These are phyloP conservation scores for Tragelaphus oryx DNA, from an alignment of 2,797 vertebrate genomes.

Conservation along the genomic window DNA sequence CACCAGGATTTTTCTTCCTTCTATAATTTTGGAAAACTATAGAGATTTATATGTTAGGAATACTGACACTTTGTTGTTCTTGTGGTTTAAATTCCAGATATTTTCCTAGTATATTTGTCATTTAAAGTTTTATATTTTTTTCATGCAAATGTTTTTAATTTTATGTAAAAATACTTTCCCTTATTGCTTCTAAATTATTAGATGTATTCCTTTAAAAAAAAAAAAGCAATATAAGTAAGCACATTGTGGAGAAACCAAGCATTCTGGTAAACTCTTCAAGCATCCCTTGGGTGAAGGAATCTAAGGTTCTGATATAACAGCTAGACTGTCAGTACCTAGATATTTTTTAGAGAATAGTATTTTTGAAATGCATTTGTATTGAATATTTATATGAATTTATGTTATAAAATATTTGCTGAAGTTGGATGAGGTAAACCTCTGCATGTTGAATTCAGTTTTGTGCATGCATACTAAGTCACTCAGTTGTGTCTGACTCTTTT, in stretches of 20 bases:
- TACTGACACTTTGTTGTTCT: not conserved
- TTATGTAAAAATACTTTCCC: not conserved
- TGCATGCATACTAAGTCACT: not conserved
- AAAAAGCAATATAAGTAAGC: not conserved
- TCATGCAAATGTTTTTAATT: not conserved
- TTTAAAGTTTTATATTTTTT: not conserved
- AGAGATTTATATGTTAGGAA: not conserved
- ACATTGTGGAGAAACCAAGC: not conserved
- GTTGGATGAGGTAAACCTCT: not conserved
- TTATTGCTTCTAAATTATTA: conserved; percentile 24
- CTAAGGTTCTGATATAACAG: not conserved
- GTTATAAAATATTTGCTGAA: not conserved
- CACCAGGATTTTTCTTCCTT: not conserved
- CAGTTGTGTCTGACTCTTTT: not conserved
- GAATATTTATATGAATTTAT: not conserved
- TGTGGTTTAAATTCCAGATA: not conserved
- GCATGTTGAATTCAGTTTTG: fast-evolving
- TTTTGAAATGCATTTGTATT: not conserved
- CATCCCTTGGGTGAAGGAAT: fast-evolving
- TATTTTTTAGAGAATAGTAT: not conserved
- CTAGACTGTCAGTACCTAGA: not conserved
- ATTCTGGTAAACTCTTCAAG: too few relatives aligned
- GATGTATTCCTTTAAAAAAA: not conserved
- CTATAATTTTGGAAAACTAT: not conserved
- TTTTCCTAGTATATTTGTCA: not conserved